Conservation (phyloP, 37 sponge, comb jelly and placozoan genomes). For the Petrosia ficiformis region DNA sequence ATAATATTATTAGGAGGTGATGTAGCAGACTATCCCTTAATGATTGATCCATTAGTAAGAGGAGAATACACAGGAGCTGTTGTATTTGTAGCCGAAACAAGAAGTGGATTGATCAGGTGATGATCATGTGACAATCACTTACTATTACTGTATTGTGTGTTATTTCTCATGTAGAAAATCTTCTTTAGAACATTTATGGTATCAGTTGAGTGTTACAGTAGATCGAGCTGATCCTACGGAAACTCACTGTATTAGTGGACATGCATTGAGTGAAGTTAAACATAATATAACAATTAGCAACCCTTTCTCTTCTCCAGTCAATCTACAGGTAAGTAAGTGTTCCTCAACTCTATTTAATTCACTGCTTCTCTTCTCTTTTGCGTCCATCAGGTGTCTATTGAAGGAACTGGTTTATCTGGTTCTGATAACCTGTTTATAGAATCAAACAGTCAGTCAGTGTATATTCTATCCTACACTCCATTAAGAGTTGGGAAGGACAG, state of each 20-base stretch:
- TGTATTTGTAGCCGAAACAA: slow-evolving; percentile 38
- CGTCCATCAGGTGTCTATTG: slow-evolving; percentile 39
- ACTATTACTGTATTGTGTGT: no score
- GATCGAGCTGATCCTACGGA: slow-evolving; percentile 46
- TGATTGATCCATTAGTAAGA: slow-evolving; percentile 38
- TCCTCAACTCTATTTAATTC: no score
- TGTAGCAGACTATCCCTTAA: slow-evolving; percentile 57
- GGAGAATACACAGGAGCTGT: slow-evolving; percentile 62
- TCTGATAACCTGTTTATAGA: slow-evolving; percentile 11
- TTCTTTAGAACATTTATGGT: slow-evolving; percentile 53
- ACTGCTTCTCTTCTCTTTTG: no score
- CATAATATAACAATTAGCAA: slow-evolving; percentile 19
- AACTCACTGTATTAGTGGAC: slow-evolving; percentile 3
- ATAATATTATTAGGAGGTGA: no score
- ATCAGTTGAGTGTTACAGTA: slow-evolving; percentile 32
- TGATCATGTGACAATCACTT: no score
- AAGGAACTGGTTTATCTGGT: slow-evolving; percentile 50
- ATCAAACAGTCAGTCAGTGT: slow-evolving; percentile 10
- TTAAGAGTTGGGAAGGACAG: slow-evolving; percentile 20
- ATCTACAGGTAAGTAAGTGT: slow-evolving; percentile 13
- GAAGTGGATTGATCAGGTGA: slow-evolving; percentile 29
- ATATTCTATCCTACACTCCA: slow-evolving; percentile 49
- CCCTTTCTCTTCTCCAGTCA: slow-evolving; percentile 1
- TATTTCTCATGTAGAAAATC: no score
- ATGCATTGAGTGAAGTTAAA: slow-evolving; percentile 12